Conservation (phyloP, 2,797 vertebrate genomes). For the Picus viridis region DNA sequence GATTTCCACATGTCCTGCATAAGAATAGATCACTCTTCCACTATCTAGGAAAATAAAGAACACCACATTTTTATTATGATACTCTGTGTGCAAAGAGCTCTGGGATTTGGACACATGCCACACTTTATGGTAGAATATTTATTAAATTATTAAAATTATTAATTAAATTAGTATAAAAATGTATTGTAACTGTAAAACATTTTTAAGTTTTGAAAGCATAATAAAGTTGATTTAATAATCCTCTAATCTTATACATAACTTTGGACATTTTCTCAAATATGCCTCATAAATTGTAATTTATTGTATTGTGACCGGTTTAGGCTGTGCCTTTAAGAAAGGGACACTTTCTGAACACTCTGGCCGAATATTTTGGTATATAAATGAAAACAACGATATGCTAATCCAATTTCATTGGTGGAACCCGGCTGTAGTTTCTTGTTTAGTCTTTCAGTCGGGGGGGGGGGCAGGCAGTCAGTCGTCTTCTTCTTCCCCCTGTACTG, state of each 20-base stretch:
- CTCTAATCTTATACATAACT: constrained; percentile 75
- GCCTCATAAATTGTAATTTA: constrained; percentile 76
- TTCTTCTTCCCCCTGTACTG: no score
- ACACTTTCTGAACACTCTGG: no score
- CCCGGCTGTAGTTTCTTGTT: no score
- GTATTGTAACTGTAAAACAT: constrained; percentile 75
- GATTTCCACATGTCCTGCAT: constrained; percentile 10
- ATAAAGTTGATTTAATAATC: constrained; percentile 80
- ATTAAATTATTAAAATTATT: constrained; percentile 78
- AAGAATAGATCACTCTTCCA: constrained; percentile 52
- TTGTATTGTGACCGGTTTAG: no score
- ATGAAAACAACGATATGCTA: no score
- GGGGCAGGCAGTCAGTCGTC: no score
- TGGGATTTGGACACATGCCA: constrained; percentile 53
- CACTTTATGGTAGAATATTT: constrained; percentile 67
- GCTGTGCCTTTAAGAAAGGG: no score
- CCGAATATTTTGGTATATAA: no score
- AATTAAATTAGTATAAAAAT: constrained; percentile 79
- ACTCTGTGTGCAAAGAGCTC: constrained; percentile 42
- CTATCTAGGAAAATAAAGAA: constrained; percentile 66
- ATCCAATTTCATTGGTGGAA: no score
- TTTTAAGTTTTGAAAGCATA: constrained; percentile 78
- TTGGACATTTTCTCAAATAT: constrained; percentile 75
- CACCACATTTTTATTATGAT: constrained; percentile 34
- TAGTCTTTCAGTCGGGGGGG: no score